Conservation (phyloP, 2,113 vertebrate species). For the Saguinus imperator region DNA sequence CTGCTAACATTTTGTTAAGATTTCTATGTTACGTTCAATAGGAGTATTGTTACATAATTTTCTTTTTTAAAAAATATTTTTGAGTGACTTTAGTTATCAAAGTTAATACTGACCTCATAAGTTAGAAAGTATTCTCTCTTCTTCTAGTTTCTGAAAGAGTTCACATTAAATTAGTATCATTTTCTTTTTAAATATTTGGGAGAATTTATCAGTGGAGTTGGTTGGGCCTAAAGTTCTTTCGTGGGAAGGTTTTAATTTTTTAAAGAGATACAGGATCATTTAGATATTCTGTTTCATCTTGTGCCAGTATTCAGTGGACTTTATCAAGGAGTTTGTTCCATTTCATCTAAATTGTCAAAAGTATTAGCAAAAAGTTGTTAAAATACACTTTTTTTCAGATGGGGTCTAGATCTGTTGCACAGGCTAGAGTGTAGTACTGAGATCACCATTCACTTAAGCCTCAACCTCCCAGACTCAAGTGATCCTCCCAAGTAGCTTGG, state of each 20-base stretch:
- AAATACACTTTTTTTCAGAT: not conserved
- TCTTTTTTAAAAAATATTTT: not conserved
- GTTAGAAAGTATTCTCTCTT: not conserved
- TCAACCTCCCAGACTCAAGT: no score
- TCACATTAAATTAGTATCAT: not conserved
- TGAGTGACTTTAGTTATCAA: not conserved
- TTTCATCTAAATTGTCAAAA: slow-evolving; percentile 1
- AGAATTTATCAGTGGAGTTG: not conserved
- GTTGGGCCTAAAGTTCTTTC: not conserved
- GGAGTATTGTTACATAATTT: not conserved
- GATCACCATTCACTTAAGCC: no score
- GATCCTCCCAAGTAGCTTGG: no score
- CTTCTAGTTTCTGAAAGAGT: not conserved
- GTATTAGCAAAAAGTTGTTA: not conserved
- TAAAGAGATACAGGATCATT: not conserved
- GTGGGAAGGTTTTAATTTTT: not conserved
- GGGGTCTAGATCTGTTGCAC: no score
- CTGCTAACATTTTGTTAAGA: not conserved
- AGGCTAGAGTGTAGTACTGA: no score
- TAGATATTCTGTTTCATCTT: not conserved
- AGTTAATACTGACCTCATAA: not conserved
- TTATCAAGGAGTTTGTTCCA: slow-evolving; percentile 14
- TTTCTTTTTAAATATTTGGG: not conserved
- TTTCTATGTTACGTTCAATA: not conserved
- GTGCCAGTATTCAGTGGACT: not conserved